A percentile compares a stretch with the other conserved stretches of the same genome.
phyloP scores from a whole-genome alignment of 2,888 invertebrate genomes.

The Stenodera caucasica region DNA sequence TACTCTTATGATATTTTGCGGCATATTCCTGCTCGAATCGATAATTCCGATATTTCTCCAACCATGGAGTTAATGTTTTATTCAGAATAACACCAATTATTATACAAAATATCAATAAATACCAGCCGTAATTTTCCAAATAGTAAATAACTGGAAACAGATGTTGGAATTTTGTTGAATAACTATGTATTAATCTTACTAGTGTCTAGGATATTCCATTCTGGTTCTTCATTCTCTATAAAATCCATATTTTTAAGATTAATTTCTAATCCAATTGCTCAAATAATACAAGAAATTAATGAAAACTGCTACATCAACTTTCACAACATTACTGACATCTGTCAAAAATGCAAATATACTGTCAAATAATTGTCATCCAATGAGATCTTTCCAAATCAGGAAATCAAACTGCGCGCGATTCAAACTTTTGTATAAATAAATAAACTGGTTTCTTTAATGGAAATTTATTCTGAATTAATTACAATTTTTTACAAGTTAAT shows the following conservation, averaged over 20 bases:
- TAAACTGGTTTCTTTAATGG: not conserved
- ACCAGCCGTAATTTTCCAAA: slow-evolving; percentile 46
- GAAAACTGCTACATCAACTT: too few species aligned
- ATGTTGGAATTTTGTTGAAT: too few species aligned
- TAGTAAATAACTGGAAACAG: not conserved
- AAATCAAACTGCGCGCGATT: too few species aligned
- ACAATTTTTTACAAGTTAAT: slow-evolving; percentile 1
- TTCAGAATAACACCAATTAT: slow-evolving; percentile 43
- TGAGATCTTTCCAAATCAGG: too few species aligned
- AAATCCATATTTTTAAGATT: not conserved
- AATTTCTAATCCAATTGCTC: not conserved
- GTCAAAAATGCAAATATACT: too few species aligned
- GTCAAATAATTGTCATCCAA: too few species aligned
- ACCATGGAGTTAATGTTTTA: slow-evolving; percentile 40
- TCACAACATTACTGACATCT: too few species aligned
- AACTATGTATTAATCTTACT: not conserved
- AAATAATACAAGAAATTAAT: not conserved
- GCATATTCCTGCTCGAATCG: slow-evolving; percentile 48
- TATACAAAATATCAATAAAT: slow-evolving; percentile 41
- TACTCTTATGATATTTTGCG: slow-evolving; percentile 54
- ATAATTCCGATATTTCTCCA: slow-evolving; percentile 42
- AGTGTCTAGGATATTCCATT: not conserved
- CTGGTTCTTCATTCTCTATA: not conserved
- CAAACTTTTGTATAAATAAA: too few species aligned
- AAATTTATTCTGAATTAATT: slow-evolving; percentile 1